phyloP scores from a whole-genome alignment of 2,113 vertebrate species.

The Alexandromys fortis region DNA sequence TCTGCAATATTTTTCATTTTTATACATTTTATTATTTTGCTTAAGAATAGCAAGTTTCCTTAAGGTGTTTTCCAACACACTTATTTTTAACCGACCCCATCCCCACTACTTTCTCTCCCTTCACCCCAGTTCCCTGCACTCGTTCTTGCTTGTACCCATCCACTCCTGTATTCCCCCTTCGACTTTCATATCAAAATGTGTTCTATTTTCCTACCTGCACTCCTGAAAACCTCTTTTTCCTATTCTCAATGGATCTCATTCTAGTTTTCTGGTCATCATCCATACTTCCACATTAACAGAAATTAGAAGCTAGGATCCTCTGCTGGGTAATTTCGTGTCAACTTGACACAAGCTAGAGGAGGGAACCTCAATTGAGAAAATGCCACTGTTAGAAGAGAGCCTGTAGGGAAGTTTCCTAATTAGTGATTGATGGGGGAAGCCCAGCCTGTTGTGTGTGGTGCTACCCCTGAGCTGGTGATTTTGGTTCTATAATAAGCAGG shows the following conservation, averaged over 20 bases:
- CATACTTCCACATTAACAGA: not conserved
- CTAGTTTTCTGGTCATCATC: not conserved
- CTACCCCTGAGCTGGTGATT: not conserved
- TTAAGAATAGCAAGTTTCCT: not conserved
- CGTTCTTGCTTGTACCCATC: not conserved
- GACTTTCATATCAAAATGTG: not conserved
- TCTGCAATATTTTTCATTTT: constrained; percentile 25
- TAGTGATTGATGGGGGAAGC: not conserved
- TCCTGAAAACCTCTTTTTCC: not conserved
- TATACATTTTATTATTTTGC: not conserved
- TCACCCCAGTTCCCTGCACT: not conserved
- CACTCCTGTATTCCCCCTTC: not conserved
- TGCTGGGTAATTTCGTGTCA: not conserved
- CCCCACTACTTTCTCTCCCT: no score
- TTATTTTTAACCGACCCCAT: not conserved
- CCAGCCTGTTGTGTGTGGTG: not conserved
- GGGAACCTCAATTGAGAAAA: not conserved
- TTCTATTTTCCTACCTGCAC: not conserved
- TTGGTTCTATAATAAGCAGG: not conserved
- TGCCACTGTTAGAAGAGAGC: not conserved
- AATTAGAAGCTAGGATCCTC: not conserved
- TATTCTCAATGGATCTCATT: not conserved
- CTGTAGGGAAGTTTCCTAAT: not conserved
- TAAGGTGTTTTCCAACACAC: not conserved
- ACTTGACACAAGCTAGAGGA: not conserved